Evolutionary conservation across 1,140 invertebrate species (phyloP).

Genomic region (Drosophila novamexicana): DNA sequence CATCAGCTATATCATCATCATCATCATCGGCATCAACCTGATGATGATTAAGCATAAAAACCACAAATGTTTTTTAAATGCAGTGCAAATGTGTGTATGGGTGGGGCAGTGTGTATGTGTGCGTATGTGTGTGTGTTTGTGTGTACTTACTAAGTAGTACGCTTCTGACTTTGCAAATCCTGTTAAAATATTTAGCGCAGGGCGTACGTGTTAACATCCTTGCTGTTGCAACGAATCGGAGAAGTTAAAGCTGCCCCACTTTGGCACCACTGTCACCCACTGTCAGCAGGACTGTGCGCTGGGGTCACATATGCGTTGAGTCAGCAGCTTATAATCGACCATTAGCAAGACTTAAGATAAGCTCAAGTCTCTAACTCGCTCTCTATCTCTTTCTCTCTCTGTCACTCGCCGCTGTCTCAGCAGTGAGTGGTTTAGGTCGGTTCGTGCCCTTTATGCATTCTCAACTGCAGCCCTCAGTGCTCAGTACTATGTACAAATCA

Average conservation of each 20-base stretch:
- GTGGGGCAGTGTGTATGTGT: not conserved
- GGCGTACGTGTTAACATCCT: constrained; percentile 63
- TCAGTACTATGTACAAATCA: constrained; percentile 20
- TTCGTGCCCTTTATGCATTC: constrained; percentile 35
- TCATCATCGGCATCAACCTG: constrained; percentile 35
- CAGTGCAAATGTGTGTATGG: constrained; percentile 68
- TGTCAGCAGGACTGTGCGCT: not conserved
- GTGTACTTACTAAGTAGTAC: constrained; percentile 61
- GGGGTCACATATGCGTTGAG: constrained; percentile 33
- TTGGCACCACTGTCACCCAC: constrained; percentile 14
- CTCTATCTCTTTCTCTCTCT: constrained; percentile 5
- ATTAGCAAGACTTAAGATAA: constrained; percentile 45
- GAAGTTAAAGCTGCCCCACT: constrained; percentile 37
- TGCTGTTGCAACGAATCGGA: constrained; percentile 29
- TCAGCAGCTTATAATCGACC: constrained; percentile 49
- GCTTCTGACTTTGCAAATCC: constrained; percentile 44
- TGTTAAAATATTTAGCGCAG: constrained; percentile 75
- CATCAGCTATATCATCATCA: constrained; percentile 20
- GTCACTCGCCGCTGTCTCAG: not conserved
- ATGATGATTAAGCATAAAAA: constrained; percentile 80
- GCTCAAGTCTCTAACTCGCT: not conserved
- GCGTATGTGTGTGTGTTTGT: not conserved
- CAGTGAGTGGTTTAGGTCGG: constrained; percentile 2
- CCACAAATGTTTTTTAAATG: constrained; percentile 83
- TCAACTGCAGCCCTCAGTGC: constrained; percentile 5